Evolutionary conservation across 2,888 invertebrate species (phyloP), one percentile per base, ranked within the genome.

Genomic region (Flexamia atlantica): DNA sequence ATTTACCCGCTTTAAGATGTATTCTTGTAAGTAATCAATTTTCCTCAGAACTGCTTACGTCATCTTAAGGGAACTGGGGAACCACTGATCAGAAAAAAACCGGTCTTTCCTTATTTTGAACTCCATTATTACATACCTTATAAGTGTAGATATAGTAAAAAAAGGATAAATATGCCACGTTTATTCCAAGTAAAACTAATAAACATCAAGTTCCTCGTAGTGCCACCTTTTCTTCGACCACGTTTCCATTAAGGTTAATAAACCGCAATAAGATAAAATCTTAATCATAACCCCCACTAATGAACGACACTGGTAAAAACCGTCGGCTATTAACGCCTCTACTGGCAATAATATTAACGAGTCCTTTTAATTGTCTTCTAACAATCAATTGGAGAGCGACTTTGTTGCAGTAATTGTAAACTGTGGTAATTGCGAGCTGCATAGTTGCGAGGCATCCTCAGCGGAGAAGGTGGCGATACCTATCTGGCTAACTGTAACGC

Each of bases 331-430:
- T 64, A 64, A 64, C 64, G 28, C 64, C 30, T 64, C 64, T n/a
- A n/a, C 23, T 1, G 53, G 14, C 14, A 53, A 30, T 60, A 25
- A 30, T 64, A 14, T 30, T 9, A 64, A 3, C 7, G 28, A 20
- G 14, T 28, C 64, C 10, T 57, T 57, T 57, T 57, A 57, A 23
- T 57, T 57, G 64, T 28, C 30, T 4, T 20, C 53, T 17, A 5
- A 28, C 64, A 64, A 64, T 30, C 64, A 64, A 28, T 64, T 64
- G 28, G 23, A n/a, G 57, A 64, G 64, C 64, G 17, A 64, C 25
- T 64, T 64, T 64, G 64, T 64, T 64, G 64, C 64, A 64, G 46
- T 50, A 57, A 30, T 64, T 64, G 64, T 64, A 9, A 28, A 53
- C 53, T 17, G 4, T 14, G 46, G 57, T 23, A 57, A 57, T 23